These are phyloP conservation scores for Glossophaga mutica DNA, from an alignment of 2,797 vertebrate species.

Conservation along the genomic window DNA sequence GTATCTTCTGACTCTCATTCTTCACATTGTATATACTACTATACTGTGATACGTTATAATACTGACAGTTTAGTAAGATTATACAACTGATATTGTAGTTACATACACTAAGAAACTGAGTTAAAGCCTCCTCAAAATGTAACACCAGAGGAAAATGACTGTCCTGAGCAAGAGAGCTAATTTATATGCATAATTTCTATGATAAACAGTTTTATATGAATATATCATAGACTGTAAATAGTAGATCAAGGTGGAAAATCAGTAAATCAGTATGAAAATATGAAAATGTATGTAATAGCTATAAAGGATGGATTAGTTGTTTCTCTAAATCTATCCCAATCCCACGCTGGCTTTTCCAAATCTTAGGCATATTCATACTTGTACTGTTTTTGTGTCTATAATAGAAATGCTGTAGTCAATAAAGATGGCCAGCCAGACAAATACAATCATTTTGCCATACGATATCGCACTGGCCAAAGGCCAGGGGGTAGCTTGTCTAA, in stretches of 20 bases:
- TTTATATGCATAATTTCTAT: conserved; percentile 1
- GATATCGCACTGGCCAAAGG: conserved; percentile 1
- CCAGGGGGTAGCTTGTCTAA: background rate
- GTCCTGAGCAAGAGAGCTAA: background rate
- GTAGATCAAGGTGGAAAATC: conserved; percentile 7
- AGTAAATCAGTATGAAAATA: conserved; percentile 30
- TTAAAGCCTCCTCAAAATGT: background rate
- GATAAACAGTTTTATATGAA: background rate
- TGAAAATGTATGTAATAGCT: conserved; percentile 16
- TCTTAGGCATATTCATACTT: conserved; percentile 11
- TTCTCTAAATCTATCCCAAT: background rate
- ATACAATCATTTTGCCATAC: background rate
- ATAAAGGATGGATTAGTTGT: background rate
- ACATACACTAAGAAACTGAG: conserved; percentile 13
- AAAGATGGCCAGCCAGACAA: background rate
- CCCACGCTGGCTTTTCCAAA: background rate
- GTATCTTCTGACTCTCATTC: background rate
- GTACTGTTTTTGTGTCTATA: background rate
- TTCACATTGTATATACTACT: background rate
- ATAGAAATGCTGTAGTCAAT: conserved; percentile 12
- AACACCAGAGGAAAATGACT: conserved; percentile 6
- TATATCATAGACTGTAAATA: background rate
- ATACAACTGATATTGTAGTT: background rate
- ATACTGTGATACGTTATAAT: background rate
- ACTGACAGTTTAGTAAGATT: background rate